A percentile compares a stretch with the other conserved stretches of the same genome.
Evolutionary conservation across 2,113 vertebrate species (phyloP).

Genomic region (Mellivora capensis): DNA sequence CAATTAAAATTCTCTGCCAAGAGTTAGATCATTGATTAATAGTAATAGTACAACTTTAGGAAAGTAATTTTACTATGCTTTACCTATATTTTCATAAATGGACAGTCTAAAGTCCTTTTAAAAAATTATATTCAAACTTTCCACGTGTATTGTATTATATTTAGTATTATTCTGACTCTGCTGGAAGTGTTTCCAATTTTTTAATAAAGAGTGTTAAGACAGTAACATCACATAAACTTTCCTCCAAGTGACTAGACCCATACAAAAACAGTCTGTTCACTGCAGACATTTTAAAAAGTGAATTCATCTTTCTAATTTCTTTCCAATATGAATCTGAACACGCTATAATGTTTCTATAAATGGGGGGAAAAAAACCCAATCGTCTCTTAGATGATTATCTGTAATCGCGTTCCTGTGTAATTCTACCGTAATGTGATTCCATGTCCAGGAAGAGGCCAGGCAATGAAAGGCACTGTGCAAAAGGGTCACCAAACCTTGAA

Average conservation of each 20-base stretch:
- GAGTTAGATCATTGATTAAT: neutral
- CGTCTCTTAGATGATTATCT: neutral
- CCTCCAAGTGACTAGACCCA: neutral
- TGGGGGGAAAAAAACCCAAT: neutral
- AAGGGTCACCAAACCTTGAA: neutral
- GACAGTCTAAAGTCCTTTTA: neutral
- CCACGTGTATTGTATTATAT: neutral
- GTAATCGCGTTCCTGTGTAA: neutral
- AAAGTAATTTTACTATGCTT: neutral
- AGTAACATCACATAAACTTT: neutral
- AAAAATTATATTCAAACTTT: neutral
- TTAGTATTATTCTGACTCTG: neutral
- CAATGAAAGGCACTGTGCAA: neutral
- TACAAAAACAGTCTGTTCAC: neutral
- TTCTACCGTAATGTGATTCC: neutral
- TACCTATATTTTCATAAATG: neutral
- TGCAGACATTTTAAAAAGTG: neutral
- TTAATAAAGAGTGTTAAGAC: neutral
- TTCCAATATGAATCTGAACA: neutral
- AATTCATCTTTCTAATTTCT: neutral
- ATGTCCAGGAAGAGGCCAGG: neutral
- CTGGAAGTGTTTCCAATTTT: neutral
- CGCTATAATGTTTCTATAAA: neutral
- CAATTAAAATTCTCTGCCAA: conserved; percentile 14
- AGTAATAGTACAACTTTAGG: neutral